Conservation (phyloP, 2,888 invertebrate species). For the Amblyteles armatorius region DNA sequence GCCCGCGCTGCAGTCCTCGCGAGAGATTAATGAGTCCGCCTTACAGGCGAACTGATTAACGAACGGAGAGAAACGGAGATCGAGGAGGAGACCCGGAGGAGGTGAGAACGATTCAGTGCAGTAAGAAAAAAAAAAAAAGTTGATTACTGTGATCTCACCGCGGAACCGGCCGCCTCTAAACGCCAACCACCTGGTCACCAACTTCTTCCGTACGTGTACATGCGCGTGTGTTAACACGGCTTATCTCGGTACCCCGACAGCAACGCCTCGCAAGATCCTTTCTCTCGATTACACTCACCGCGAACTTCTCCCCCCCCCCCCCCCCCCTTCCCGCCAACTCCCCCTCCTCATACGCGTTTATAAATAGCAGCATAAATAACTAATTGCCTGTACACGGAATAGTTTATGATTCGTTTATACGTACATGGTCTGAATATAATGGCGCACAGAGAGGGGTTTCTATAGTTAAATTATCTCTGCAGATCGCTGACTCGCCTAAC, state of each 20-base stretch:
- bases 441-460: conserved; percentile 17
- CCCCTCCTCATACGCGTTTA: conserved; percentile 46
- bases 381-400: conserved; percentile 51
- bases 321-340: not conserved
- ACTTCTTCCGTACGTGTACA: conserved; percentile 1
- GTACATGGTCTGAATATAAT: conserved; percentile 31
- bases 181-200: conserved; percentile 59
- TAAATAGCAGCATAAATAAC: conserved; percentile 64
- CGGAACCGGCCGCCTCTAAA: conserved; percentile 55
- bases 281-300: conserved; percentile 63
- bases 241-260: conserved; percentile 23
- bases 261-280: conserved; percentile 63
- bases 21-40: conserved; percentile 60
- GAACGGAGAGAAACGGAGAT: conserved; percentile 25
- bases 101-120: conserved; percentile 18
- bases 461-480: conserved; percentile 48
- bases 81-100: conserved; percentile 7
- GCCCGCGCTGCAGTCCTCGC: conserved; percentile 19
- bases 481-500: not conserved
- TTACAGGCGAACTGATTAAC: conserved; percentile 53
- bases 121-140: conserved; percentile 38
- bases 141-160: conserved; percentile 66
- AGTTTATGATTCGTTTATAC: conserved; percentile 33
- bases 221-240: conserved; percentile 1
- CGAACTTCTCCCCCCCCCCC: conserved; percentile 17